phyloP scores from a whole-genome alignment of 2,797 vertebrate species.

The Alectoris magna region DNA sequence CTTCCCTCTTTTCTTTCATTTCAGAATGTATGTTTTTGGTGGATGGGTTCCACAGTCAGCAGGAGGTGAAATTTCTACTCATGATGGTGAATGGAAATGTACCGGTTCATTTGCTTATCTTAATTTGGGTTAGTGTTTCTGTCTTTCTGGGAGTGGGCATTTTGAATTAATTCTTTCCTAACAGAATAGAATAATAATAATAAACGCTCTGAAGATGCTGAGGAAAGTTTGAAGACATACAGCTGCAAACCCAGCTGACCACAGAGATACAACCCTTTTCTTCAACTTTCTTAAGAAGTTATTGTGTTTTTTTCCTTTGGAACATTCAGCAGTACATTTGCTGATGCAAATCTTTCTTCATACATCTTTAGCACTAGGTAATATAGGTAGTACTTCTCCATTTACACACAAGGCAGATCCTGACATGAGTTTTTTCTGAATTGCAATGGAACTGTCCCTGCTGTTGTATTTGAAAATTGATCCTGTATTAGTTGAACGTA shows the following conservation, averaged over 20 bases:
- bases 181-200: background rate
- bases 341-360: background rate
- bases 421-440: conserved; percentile 2
- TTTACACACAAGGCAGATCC: background rate
- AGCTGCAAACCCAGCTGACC: background rate
- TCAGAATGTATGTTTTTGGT: conserved; percentile 97
- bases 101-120: conserved; percentile 90
- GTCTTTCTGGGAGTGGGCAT: conserved; percentile 2
- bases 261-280: background rate
- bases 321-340: background rate
- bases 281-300: background rate
- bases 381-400: background rate
- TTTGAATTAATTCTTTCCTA: conserved; percentile 24
- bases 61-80: conserved; percentile 75
- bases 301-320: background rate
- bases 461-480: conserved; percentile 5
- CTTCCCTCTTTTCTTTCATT: conserved; percentile 30
- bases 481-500: background rate
- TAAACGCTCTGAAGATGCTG: background rate
- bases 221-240: background rate
- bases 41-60: conserved; percentile 92
- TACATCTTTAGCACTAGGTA: background rate
- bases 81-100: conserved; percentile 92
- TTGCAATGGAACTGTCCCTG: background rate
- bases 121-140: conserved; percentile 88